Evolutionary conservation across 2,797 vertebrate genomes (phyloP).

Genomic region (Fistularia commersonii): DNA sequence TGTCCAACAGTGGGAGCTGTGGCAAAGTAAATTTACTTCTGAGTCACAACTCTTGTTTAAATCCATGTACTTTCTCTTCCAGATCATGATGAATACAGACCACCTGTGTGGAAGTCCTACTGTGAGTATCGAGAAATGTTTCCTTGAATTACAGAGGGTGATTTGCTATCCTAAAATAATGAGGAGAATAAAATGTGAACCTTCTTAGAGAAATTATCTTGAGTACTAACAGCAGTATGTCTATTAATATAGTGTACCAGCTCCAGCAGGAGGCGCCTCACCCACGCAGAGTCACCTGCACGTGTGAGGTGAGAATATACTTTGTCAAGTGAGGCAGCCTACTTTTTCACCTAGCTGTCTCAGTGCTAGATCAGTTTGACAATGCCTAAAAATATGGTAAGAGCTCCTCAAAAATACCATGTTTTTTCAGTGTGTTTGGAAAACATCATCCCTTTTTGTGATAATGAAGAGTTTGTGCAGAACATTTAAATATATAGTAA

Average conservation of each 20-base stretch:
- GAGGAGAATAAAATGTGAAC: background rate
- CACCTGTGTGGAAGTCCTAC: constrained; percentile 75
- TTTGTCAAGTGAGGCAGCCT: background rate
- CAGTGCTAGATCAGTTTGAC: too few relatives aligned
- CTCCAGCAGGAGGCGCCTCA: constrained; percentile 94
- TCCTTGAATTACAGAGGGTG: background rate
- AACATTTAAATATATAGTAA: too few relatives aligned
- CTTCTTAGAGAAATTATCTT: background rate
- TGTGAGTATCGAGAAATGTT: constrained; percentile 49
- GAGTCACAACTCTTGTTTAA: too few relatives aligned
- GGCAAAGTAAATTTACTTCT: background rate
- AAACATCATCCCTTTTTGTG: too few relatives aligned
- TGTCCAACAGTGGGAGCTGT: too few relatives aligned
- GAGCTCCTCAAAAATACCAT: too few relatives aligned
- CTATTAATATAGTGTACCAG: constrained; percentile 82
- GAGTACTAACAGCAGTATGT: background rate
- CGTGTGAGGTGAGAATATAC: constrained; percentile 78
- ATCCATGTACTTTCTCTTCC: constrained; percentile 29
- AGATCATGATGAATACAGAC: constrained; percentile 76
- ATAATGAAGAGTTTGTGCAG: too few relatives aligned
- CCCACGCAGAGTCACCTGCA: constrained; percentile 89
- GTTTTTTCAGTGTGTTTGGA: too few relatives aligned
- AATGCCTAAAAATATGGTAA: too few relatives aligned
- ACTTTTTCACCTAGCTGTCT: too few relatives aligned
- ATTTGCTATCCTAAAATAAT: background rate